Percentiles rank a stretch among this genome's conserved stretches.
These are phyloP conservation scores for Xiphophorus couchianus DNA, from an alignment of 2,113 vertebrate genomes.

Conservation along the genomic window DNA sequence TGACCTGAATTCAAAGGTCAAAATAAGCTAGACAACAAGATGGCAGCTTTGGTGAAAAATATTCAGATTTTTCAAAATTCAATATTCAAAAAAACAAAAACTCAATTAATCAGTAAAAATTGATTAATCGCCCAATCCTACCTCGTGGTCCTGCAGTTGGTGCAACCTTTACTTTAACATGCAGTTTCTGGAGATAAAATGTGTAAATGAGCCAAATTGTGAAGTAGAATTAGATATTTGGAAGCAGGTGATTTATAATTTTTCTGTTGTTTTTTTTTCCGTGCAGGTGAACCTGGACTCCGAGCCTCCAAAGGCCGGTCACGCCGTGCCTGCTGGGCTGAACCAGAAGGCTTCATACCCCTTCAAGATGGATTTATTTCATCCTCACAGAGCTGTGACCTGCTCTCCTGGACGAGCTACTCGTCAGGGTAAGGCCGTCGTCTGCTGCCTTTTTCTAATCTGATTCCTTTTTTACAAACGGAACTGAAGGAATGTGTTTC, in stretches of 20 bases:
- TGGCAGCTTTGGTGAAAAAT: no score
- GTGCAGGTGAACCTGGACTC: constrained; percentile 87
- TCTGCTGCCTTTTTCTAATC: neutral
- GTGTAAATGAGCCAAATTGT: no score
- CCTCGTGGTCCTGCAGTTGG: no score
- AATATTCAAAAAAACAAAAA: no score
- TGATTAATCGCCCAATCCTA: no score
- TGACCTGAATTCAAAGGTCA: no score
- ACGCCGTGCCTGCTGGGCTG: constrained; percentile 57
- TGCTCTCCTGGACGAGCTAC: neutral
- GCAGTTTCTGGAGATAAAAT: neutral
- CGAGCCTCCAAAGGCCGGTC: constrained; percentile 79
- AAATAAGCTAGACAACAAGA: no score
- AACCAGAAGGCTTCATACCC: constrained; percentile 72
- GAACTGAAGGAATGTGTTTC: neutral
- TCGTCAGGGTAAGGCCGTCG: constrained; percentile 59
- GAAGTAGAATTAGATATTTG: neutral
- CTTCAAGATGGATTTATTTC: constrained; percentile 83
- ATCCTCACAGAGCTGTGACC: constrained; percentile 69
- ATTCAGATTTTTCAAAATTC: no score
- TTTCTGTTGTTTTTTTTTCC: neutral
- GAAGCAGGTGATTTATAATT: neutral
- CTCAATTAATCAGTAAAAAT: no score
- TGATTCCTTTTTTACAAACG: neutral
- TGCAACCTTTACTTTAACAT: neutral